A percentile compares a stretch with the other conserved stretches of the same genome.
These are phyloP conservation scores for Drosophila lini DNA, from an alignment of 1,140 invertebrate genomes.

Conservation along the genomic window DNA sequence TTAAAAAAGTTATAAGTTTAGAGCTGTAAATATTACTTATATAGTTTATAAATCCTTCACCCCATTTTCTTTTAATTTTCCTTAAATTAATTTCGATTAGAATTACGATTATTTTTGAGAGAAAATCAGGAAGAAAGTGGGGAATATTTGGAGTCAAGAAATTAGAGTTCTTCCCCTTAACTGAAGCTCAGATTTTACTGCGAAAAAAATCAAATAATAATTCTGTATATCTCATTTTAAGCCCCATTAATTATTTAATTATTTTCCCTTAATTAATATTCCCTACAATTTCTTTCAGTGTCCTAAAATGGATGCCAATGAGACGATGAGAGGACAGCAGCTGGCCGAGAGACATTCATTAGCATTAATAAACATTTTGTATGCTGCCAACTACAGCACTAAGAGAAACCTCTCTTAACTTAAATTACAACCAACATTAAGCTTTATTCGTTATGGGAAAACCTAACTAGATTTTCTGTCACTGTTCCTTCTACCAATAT, in stretches of 20 bases:
- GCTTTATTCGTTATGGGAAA: neutral
- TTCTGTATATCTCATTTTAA: no score
- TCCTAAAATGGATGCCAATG: slow-evolving; percentile 9
- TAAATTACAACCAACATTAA: no score
- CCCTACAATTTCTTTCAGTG: neutral
- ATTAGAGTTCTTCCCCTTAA: no score
- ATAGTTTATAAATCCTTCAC: no score
- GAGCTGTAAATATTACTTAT: no score
- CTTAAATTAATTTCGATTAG: no score
- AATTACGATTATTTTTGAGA: no score
- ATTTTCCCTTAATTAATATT: neutral
- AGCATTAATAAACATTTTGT: slow-evolving; percentile 66
- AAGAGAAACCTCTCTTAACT: slow-evolving; percentile 5
- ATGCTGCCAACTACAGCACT: slow-evolving; percentile 41
- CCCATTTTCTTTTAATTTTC: no score
- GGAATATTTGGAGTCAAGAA: no score
- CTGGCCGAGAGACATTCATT: slow-evolving; percentile 53
- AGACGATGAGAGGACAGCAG: slow-evolving; percentile 38
- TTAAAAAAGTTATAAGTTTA: neutral
- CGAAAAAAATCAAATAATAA: no score
- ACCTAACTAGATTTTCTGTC: neutral
- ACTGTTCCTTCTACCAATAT: slow-evolving; percentile 24
- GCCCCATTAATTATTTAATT: no score
- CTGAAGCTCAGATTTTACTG: neutral
- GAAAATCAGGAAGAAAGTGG: no score